phyloP scores from a whole-genome alignment of 2,113 vertebrate species.

The Hippocampus mohnikei region DNA sequence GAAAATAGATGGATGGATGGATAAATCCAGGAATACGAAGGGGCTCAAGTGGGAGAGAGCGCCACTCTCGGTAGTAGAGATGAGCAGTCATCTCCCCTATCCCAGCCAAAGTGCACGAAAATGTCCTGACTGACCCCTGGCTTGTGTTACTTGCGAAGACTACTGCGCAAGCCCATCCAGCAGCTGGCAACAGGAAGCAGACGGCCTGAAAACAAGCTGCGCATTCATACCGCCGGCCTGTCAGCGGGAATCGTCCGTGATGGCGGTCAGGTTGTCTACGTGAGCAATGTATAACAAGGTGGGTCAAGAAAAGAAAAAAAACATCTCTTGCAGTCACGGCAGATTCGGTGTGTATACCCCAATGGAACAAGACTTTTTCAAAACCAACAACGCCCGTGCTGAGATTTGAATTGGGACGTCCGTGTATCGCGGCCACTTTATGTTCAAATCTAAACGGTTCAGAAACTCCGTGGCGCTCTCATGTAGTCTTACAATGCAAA shows the following conservation, averaged over 20 bases:
- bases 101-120: neutral
- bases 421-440: too few species aligned
- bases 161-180: neutral
- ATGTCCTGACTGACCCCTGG: neutral
- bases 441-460: too few species aligned
- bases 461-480: too few species aligned
- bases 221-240: conserved; percentile 33
- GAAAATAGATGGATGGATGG: too few species aligned
- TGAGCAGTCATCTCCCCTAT: neutral
- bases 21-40: too few species aligned
- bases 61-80: neutral
- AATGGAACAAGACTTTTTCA: too few species aligned
- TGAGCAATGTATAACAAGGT: neutral
- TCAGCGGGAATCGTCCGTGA: conserved; percentile 1
- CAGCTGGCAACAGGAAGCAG: conserved; percentile 30
- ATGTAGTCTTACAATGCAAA: too few species aligned
- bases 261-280: conserved; percentile 12
- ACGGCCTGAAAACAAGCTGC: conserved; percentile 24
- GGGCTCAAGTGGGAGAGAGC: neutral
- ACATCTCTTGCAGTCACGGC: neutral
- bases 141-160: neutral
- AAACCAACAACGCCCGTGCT: too few species aligned
- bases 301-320: neutral
- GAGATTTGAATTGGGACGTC: too few species aligned
- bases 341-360: neutral